Conservation (phyloP, 1,140 invertebrate species). For the Batillaria attramentaria region DNA sequence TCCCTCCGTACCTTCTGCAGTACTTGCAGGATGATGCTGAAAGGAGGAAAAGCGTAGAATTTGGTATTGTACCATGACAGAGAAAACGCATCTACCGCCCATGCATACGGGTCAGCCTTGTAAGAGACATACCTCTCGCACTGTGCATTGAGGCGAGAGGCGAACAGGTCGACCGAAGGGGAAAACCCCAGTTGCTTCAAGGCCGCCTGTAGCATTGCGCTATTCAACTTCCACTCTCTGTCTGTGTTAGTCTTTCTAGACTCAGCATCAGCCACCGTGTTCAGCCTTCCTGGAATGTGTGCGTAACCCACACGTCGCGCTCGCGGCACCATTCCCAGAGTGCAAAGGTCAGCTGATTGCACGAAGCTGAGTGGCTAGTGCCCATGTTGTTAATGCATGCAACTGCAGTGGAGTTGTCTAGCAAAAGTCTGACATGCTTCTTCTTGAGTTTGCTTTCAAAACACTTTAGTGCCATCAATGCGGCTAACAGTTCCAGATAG, state of each 20-base stretch:
- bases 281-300: conserved; percentile 40
- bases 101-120: conserved; percentile 44
- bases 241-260: conserved; percentile 31
- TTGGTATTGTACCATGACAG: conserved; percentile 28
- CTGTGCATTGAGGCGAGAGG: conserved; percentile 43
- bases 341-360: conserved; percentile 37
- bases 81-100: conserved; percentile 41
- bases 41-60: conserved; percentile 46
- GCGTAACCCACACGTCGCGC: conserved; percentile 34
- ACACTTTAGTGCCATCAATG: conserved; percentile 8
- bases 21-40: conserved; percentile 34
- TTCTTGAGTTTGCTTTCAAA: too few relatives aligned
- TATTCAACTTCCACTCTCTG: conserved; percentile 46
- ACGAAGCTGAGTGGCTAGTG: conserved; percentile 7
- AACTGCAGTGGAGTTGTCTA: conserved; percentile 15
- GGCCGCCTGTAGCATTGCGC: too few relatives aligned
- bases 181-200: too few relatives aligned
- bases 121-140: conserved; percentile 40
- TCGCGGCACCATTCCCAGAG: conserved; percentile 44
- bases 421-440: background rate
- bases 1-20: conserved; percentile 31
- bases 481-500: background rate
- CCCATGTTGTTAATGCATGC: conserved; percentile 22
- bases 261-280: conserved; percentile 36
- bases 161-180: conserved; percentile 55